A percentile compares a stretch with the other conserved stretches of the same genome.
Conservation (phyloP, 2,888 invertebrate species). For the Drymonia ruficornis region DNA sequence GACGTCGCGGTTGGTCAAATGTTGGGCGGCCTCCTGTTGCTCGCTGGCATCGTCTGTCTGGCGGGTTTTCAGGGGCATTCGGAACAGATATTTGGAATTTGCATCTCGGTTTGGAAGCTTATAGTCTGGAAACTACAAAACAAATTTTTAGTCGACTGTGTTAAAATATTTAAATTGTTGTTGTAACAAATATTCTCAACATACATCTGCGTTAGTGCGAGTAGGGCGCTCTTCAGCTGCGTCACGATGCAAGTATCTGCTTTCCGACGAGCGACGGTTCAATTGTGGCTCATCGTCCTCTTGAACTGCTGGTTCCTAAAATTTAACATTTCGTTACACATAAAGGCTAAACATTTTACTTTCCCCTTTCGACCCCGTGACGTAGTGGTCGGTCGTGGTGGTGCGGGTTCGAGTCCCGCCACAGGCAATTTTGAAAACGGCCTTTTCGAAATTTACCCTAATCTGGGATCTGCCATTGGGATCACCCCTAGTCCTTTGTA, state of each 20-base stretch:
- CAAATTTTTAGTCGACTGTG: not conserved
- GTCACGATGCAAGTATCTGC: conserved; percentile 39
- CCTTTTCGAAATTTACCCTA: too few species aligned
- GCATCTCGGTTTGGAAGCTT: conserved; percentile 38
- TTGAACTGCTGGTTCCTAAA: conserved; percentile 35
- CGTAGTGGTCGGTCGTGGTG: too few species aligned
- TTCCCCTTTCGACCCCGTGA: too few species aligned
- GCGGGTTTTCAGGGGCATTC: conserved; percentile 27
- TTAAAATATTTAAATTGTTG: not conserved
- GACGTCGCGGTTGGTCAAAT: conserved; percentile 35
- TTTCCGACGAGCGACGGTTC: conserved; percentile 34
- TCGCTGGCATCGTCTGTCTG: conserved; percentile 37
- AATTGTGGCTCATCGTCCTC: conserved; percentile 31
- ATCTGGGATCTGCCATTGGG: too few species aligned
- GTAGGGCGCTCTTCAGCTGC: conserved; percentile 27
- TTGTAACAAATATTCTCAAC: conserved; percentile 10
- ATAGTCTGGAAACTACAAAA: conserved; percentile 47
- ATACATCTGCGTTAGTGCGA: conserved; percentile 32
- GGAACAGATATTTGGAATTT: conserved; percentile 26
- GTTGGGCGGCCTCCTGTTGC: conserved; percentile 39
- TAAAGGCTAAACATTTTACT: not conserved
- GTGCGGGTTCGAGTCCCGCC: too few species aligned
- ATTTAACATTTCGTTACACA: not conserved
- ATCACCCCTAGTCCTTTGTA: too few species aligned
- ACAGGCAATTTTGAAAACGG: too few species aligned